Evolutionary conservation across 2,113 vertebrate genomes (phyloP).

Genomic region (Lynx canadensis): DNA sequence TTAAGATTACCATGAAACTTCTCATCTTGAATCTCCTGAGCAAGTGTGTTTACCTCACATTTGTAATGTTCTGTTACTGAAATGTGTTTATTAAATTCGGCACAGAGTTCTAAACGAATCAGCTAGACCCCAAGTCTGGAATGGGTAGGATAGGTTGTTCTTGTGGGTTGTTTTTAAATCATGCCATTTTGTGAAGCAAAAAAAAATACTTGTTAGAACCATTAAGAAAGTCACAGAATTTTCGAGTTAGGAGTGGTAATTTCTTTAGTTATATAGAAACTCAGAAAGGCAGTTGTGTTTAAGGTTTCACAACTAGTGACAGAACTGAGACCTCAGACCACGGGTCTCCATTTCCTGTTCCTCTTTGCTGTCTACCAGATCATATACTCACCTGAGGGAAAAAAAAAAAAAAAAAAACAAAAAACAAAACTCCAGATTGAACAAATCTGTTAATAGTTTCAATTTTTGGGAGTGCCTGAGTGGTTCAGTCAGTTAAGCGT

Average conservation of each 20-base stretch:
- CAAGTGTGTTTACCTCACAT: neutral
- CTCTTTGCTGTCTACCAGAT: neutral
- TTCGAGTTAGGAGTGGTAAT: neutral
- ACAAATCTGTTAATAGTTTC: conserved; percentile 12
- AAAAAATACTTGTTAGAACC: neutral
- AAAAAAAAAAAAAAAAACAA: too few species aligned
- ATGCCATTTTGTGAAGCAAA: neutral
- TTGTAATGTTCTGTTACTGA: conserved; percentile 1
- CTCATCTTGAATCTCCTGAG: neutral
- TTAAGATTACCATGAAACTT: neutral
- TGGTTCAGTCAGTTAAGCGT: too few species aligned
- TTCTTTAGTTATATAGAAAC: neutral
- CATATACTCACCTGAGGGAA: neutral
- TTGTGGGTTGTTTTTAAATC: conserved; percentile 8
- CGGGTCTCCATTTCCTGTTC: neutral
- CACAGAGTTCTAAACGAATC: neutral
- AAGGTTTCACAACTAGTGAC: neutral
- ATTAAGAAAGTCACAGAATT: neutral
- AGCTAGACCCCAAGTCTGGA: neutral
- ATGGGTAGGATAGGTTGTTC: neutral
- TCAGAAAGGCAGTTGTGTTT: neutral
- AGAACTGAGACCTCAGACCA: neutral
- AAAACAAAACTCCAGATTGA: neutral
- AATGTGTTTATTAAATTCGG: neutral
- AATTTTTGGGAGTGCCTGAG: neutral